Conservation (phyloP, 2,888 invertebrate species). For the Lycaena phlaeas region DNA sequence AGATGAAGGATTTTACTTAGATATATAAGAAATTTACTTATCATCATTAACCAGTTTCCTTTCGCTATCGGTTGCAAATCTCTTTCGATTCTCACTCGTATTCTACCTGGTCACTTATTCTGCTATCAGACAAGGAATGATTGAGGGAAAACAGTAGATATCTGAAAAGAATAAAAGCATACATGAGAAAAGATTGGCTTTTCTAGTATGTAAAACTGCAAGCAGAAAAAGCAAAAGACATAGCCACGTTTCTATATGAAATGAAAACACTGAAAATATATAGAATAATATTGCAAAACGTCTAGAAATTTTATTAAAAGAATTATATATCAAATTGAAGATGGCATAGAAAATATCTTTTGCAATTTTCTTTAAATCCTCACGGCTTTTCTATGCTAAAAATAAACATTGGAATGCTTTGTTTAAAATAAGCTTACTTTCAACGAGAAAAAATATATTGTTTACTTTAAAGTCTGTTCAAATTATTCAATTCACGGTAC, state of each 20-base stretch:
- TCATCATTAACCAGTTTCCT: no score
- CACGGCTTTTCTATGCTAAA: neutral
- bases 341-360: neutral
- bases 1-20: no score
- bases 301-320: constrained; percentile 5
- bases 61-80: no score
- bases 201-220: no score
- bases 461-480: neutral
- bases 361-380: constrained; percentile 1
- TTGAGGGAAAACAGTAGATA: no score
- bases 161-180: no score
- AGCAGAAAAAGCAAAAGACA: neutral
- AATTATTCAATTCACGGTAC: neutral
- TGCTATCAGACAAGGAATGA: no score
- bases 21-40: no score
- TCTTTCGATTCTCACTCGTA: no score
- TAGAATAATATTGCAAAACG: constrained; percentile 27
- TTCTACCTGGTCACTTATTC: no score
- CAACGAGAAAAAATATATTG: neutral
- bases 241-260: neutral
- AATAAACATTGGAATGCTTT: neutral
- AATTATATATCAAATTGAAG: constrained; percentile 2
- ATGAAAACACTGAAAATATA: neutral
- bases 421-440: neutral
- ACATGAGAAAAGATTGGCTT: no score